Evolutionary conservation across 2,888 invertebrate genomes (phyloP).

Genomic region (Yponomeuta evonymella): DNA sequence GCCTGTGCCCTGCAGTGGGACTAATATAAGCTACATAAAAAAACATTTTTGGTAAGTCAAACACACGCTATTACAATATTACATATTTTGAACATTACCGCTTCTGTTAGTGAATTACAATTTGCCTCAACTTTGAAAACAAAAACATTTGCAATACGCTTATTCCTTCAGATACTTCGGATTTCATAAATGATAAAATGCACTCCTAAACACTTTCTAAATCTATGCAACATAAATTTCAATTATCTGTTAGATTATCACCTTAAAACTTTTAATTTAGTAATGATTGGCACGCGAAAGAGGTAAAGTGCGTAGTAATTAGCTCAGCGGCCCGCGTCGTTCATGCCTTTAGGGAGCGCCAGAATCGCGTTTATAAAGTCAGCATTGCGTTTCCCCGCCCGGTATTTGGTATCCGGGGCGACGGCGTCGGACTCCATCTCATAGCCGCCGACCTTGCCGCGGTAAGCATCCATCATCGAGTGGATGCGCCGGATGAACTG

Average conservation of each 20-base stretch:
- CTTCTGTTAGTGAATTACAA: too few species aligned
- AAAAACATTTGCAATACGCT: too few species aligned
- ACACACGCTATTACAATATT: background rate
- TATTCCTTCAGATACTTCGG: too few species aligned
- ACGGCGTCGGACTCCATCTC: conserved; percentile 39
- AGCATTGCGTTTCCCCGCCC: conserved; percentile 79
- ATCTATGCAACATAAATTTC: too few species aligned
- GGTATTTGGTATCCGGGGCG: conserved; percentile 41
- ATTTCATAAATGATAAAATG: too few species aligned
- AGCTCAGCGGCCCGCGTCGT: conserved; percentile 80
- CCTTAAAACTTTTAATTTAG: too few species aligned
- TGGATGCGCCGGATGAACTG: conserved; percentile 47
- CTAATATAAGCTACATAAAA: too few species aligned
- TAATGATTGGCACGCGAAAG: too few species aligned
- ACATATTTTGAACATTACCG: background rate
- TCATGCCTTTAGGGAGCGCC: conserved; percentile 84
- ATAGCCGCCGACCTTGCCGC: conserved; percentile 30
- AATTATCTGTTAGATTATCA: too few species aligned
- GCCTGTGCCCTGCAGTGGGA: too few species aligned
- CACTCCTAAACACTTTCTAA: too few species aligned
- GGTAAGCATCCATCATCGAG: conserved; percentile 45
- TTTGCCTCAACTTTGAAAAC: too few species aligned
- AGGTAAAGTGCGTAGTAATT: background rate
- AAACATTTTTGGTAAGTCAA: background rate
- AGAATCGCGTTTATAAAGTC: conserved; percentile 85